phyloP scores from a whole-genome alignment of 2,113 vertebrate genomes.

The Taurulus bubalis region DNA sequence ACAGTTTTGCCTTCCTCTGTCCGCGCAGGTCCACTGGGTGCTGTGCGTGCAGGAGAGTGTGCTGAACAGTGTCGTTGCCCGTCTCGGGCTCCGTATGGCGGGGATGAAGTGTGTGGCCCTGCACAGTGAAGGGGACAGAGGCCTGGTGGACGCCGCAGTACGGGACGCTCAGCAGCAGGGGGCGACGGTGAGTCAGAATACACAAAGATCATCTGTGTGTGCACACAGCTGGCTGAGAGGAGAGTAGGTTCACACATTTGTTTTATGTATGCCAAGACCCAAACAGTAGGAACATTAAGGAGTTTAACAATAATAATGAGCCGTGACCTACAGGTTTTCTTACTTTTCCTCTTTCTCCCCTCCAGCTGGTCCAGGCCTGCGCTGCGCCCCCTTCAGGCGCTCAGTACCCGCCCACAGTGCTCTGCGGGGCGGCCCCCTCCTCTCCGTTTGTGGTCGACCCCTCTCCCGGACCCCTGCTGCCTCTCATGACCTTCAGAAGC shows the following conservation, averaged over 20 bases:
- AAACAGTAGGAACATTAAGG: background rate
- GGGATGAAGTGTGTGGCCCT: slow-evolving; percentile 83
- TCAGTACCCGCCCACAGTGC: slow-evolving; percentile 87
- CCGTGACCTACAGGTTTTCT: background rate
- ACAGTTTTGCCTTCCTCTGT: fast-evolving
- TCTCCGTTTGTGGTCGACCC: slow-evolving; percentile 81
- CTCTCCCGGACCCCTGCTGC: slow-evolving; percentile 80
- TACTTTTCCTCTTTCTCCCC: background rate
- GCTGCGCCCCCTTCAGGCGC: slow-evolving; percentile 61
- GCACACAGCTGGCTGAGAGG: too few species aligned
- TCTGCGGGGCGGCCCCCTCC: slow-evolving; percentile 85
- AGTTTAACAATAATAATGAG: background rate
- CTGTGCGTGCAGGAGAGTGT: slow-evolving; percentile 89
- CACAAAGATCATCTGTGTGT: background rate
- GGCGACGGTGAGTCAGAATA: slow-evolving; percentile 81
- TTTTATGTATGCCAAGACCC: background rate
- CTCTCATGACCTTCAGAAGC: slow-evolving; percentile 87
- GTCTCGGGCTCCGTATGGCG: slow-evolving; percentile 83
- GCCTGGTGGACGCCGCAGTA: slow-evolving; percentile 79
- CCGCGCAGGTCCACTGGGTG: slow-evolving; percentile 79
- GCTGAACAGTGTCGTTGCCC: slow-evolving; percentile 74
- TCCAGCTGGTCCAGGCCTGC: slow-evolving; percentile 86
- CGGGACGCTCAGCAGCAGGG: slow-evolving; percentile 86
- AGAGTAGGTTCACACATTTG: background rate
- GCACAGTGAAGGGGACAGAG: slow-evolving; percentile 55